Evolutionary conservation across 2,888 invertebrate genomes (phyloP).

Genomic region (Leucoma salicis): DNA sequence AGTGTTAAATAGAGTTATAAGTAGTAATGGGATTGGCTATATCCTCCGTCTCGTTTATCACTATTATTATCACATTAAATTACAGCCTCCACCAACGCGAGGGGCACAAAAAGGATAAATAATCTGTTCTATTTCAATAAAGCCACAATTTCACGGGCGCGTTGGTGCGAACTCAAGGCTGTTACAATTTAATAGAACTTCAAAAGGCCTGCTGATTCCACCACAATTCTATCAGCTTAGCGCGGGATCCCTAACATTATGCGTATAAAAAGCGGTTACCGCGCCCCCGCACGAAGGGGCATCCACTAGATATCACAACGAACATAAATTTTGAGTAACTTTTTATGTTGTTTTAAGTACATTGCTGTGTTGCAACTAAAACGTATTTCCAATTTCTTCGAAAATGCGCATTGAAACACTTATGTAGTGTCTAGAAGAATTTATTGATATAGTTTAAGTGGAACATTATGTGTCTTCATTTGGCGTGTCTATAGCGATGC

Average conservation of each 20-base stretch:
- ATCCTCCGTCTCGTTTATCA: too few species aligned
- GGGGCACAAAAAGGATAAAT: too few species aligned
- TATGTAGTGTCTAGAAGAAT: constrained; percentile 13
- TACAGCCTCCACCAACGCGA: too few species aligned
- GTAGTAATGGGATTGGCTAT: too few species aligned
- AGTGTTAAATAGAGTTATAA: too few species aligned
- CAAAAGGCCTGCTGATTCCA: constrained; percentile 79
- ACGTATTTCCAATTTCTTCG: constrained; percentile 33
- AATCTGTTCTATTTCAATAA: constrained; percentile 62
- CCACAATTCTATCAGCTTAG: constrained; percentile 82
- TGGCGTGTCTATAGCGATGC: constrained; percentile 5
- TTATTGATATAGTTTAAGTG: constrained; percentile 20
- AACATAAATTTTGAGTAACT: constrained; percentile 52
- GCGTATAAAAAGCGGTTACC: constrained; percentile 81
- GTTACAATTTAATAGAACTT: constrained; percentile 81
- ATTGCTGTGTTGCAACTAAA: constrained; percentile 51
- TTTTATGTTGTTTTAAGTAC: constrained; percentile 61
- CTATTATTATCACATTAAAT: too few species aligned
- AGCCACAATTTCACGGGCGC: constrained; percentile 77
- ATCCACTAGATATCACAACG: constrained; percentile 42
- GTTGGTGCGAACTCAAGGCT: constrained; percentile 75
- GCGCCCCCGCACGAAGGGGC: constrained; percentile 41
- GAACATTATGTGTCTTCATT: constrained; percentile 48
- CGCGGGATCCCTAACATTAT: constrained; percentile 76
- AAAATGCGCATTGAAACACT: constrained; percentile 36